Evolutionary conservation across 2,797 vertebrate genomes (phyloP), one percentile per base, ranked within the genome.

Genomic region (Pipistrellus pygmaeus): DNA sequence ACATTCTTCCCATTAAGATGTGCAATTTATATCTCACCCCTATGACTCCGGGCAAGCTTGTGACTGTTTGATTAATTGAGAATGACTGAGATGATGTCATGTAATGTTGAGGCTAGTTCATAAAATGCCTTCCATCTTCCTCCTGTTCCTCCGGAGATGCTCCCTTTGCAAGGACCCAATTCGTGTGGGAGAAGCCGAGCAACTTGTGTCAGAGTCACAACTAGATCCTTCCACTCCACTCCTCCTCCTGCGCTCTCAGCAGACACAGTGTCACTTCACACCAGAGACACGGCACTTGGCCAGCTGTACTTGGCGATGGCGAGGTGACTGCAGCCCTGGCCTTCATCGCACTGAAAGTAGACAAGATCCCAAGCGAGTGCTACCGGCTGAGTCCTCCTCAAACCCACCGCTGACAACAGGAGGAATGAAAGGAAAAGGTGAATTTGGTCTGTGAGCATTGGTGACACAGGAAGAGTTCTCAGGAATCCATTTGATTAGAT

Each of bases 211-310:
- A 5, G 51, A 55, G 75, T 55, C 21, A 6, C 14, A 35, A 15
- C n/a, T 3, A 77, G n/a, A 55, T 6, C 25, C 20, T 6, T 20
- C 11, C 3, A 1, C 11, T 3, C 3, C 17, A 7, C 14, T 10
- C 35, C 2, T 1, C 2, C 8, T 69, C n/a, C 6, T 13, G 4
- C 30, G 23, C 15, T 14, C 41, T 11, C 1, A 3, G 3, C 6
- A 23, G 5, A 32, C 4, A 25, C 21, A 44, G 12, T 8, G 15
- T 1, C 11, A 0, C n/a, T 6, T 76, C 51, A 8, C 5, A 8
- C 21, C 20, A 12, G 38, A 15, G 0, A n/a, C 53, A 46, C 3
- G 35, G 15, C 20, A 14, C 44, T 23, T 25, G 12, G 44, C 3
- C 46, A 3, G 0, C 1, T 7, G 12, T 9, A 46, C 9, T 51